Conservation (phyloP, 2,797 vertebrate species). For the Halcyon leucocephala region DNA sequence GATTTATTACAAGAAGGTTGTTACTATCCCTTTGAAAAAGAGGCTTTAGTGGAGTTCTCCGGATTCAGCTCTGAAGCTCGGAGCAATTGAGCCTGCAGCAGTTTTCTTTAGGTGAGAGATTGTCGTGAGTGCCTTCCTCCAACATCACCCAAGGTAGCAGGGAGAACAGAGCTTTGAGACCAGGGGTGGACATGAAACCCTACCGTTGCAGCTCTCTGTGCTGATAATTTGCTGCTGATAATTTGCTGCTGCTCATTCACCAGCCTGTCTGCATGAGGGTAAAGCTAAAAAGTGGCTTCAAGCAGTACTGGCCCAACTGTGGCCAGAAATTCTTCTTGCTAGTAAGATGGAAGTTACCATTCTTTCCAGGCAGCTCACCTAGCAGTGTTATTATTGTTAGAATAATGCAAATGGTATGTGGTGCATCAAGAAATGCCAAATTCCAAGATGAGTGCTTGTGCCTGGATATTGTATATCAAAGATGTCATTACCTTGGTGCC, state of each 20-base stretch:
- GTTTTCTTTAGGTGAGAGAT: not conserved
- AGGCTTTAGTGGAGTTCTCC: not conserved
- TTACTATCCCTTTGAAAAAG: not conserved
- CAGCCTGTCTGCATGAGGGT: not conserved
- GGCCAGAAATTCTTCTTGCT: not conserved
- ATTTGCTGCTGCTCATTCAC: not conserved
- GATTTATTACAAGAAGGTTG: not conserved
- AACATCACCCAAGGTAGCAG: not conserved
- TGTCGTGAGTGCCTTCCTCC: not conserved
- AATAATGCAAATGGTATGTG: not conserved
- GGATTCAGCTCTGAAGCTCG: not conserved
- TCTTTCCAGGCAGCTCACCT: not conserved
- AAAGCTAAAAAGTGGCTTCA: not conserved
- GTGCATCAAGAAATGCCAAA: not conserved
- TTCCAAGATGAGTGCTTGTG: not conserved
- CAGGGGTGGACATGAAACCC: fast-evolving
- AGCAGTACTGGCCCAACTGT: not conserved
- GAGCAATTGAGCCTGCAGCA: not conserved
- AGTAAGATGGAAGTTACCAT: not conserved
- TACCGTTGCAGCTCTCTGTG: not conserved
- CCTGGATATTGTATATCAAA: not conserved
- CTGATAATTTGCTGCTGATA: not conserved
- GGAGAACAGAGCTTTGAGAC: not conserved
- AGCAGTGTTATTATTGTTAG: not conserved
- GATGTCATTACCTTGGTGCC: not conserved